Evolutionary conservation across 1,140 invertebrate genomes (phyloP), one percentile per base, ranked within the genome.

Genomic region (Bactericera cockerelli): DNA sequence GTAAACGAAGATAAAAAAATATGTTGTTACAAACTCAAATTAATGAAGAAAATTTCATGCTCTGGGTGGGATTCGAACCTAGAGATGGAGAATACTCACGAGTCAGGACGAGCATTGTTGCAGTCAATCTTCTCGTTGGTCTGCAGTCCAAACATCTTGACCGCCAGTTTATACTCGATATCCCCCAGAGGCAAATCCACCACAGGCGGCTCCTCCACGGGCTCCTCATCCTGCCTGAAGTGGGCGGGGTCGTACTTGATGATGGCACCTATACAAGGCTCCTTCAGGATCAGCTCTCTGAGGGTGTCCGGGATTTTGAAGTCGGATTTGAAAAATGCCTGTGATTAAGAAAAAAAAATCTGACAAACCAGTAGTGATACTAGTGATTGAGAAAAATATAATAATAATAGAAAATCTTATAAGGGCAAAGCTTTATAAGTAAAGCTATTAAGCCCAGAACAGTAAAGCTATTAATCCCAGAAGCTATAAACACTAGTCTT

Each of bases 251-350:
- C 42, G 19, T 6, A 49, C 42, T 49, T 3, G 19, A 49, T 49
- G n/a, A 4, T 4, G 22, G 42, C 42, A 4, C 4, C 42, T 10
- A 22, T 49, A n/a, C 42, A 49, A 16, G 42, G 42, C 42, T 49
- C 42, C 22, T 49, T 49, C 4, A 49, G 42, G 19, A 49, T 49
- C 22, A 49, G 19, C 42, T 49, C 42, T 3, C 42, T 4, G n/a
- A 49, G 22, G 3, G 42, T 19, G 42, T 49, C 22, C n/a, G 42
- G 42, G 22, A 49, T 49, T 49, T 49, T 49, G 42, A 49, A 49
- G 22, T 49, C 42, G 22, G 42, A 49, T n/a, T 49, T 49, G 42
- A 49, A 49, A n/a, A 49, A 49, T 49, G n/a, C 22, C 42, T 49
- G 42, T 4, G 13, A 31, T 31, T 31, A 31, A 31, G 13, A 31